Evolutionary conservation across 1,140 invertebrate genomes (phyloP), one percentile per base, ranked within the genome.

Genomic region (Gryllus bimaculatus): DNA sequence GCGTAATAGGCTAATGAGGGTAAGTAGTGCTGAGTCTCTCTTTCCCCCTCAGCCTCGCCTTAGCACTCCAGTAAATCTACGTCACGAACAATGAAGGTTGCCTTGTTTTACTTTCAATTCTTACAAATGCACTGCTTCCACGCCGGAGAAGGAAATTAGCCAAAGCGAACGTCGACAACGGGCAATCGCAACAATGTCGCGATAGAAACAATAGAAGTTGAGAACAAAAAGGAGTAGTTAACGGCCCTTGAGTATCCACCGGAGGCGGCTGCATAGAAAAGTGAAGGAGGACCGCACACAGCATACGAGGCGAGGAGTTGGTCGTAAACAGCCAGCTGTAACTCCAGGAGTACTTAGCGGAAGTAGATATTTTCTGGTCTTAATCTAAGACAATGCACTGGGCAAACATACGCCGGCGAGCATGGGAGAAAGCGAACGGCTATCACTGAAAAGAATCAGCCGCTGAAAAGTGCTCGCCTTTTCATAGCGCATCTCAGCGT

Each of bases 191-290:
- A 66, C 54, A 66, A 66, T 66, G 54, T 66, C 3, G 39, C n/a
- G 77, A 66, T 26, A 78, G 77, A 78, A 78, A 78, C 20, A 48
- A 78, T 49, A 47, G 12, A 48, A 78, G 48, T 78, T 8, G 20
- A 73, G 73, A 47, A 75, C 20, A 75, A 47, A 12, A 47, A 21
- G 74, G 12, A 18, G 54, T 66, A 66, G 54, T 66, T 66, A 66
- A 66, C 54, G 54, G 10, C 54, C 54, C 18, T 18, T 10, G 54
- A 10, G 10, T 66, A 18, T 66, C 54, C 54, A 7, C 54, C 18
- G 10, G 54, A 66, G 54, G 18, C 54, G 54, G 18, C 54, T 66
- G 10, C 10, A 66, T 66, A 18, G 54, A 66, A 10, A 18, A 66
- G 54, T 66, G 54, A 66, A 18, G 54, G 54, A 66, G 54, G 54